Evolutionary conservation across 2,797 vertebrate species (phyloP).

Genomic region (Sebastes trivittatus): DNA sequence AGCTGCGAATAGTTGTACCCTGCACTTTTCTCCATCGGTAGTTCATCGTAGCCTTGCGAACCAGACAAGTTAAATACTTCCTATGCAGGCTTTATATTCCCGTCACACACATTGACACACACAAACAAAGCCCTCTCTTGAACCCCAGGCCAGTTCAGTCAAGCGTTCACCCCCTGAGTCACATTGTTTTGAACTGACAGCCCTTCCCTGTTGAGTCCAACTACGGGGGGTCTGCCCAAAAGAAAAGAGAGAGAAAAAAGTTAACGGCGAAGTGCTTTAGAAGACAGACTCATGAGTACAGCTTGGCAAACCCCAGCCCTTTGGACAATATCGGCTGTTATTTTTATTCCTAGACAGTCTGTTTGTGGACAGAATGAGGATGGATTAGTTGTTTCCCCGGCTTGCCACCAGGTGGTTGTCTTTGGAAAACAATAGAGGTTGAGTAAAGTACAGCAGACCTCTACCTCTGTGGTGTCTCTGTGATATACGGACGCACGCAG

Average conservation of each 20-base stretch:
- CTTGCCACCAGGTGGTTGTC: constrained; percentile 82
- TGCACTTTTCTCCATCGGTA: constrained; percentile 26
- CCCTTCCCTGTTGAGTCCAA: constrained; percentile 46
- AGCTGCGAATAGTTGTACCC: background rate
- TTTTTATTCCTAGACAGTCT: constrained; percentile 60
- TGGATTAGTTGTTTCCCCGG: constrained; percentile 64
- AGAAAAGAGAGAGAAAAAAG: constrained; percentile 34
- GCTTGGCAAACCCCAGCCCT: constrained; percentile 24
- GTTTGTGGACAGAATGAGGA: constrained; percentile 57
- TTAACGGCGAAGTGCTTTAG: constrained; percentile 25
- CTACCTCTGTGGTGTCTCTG: constrained; percentile 13
- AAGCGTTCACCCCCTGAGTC: constrained; percentile 64
- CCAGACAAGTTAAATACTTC: constrained; percentile 67
- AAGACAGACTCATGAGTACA: constrained; percentile 14
- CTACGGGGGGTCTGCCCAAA: constrained; percentile 41
- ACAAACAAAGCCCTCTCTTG: constrained; percentile 55
- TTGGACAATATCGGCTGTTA: constrained; percentile 37
- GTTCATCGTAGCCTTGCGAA: constrained; percentile 32
- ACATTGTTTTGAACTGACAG: constrained; percentile 78
- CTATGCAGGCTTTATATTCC: constrained; percentile 61
- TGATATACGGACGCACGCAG: constrained; percentile 5
- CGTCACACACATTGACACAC: constrained; percentile 57
- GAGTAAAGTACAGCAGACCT: constrained; percentile 54
- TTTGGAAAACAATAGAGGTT: constrained; percentile 74
- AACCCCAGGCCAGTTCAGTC: constrained; percentile 59